A percentile compares a stretch with the other conserved stretches of the same genome.
These are phyloP conservation scores for Littorina saxatilis DNA, from an alignment of 1,140 invertebrate species.

Conservation along the genomic window DNA sequence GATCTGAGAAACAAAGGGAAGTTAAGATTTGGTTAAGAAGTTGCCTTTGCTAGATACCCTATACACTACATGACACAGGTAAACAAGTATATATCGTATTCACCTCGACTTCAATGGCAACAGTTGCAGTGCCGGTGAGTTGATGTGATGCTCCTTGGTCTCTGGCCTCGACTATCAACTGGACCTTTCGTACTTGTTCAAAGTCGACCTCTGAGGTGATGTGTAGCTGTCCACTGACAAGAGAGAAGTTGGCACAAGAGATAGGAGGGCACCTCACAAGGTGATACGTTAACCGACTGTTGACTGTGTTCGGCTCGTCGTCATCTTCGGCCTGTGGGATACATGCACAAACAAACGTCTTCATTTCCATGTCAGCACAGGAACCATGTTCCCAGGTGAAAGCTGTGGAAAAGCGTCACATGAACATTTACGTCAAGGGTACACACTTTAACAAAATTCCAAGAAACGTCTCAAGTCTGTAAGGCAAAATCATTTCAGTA, in stretches of 20 bases:
- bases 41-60: no score
- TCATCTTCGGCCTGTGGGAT: constrained; percentile 48
- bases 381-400: no score
- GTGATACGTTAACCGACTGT: constrained; percentile 42
- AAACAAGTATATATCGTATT: no score
- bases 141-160: background rate
- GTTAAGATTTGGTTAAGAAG: no score
- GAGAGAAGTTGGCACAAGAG: background rate
- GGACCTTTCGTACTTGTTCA: background rate
- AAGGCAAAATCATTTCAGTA: no score
- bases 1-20: no score
- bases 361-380: background rate
- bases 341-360: background rate
- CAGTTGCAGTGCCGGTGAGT: background rate
- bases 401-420: no score
- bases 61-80: no score
- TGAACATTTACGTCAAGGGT: no score
- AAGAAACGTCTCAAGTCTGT: no score
- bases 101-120: background rate
- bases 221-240: constrained; percentile 5
- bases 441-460: no score
- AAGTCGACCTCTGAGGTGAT: background rate
- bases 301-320: constrained; percentile 45
- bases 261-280: background rate
- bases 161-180: constrained; percentile 15